Percentiles rank a stretch among this genome's conserved stretches.
These are phyloP conservation scores for Lasioglossum albipes DNA, from an alignment of 1,140 invertebrate species.

Conservation along the genomic window DNA sequence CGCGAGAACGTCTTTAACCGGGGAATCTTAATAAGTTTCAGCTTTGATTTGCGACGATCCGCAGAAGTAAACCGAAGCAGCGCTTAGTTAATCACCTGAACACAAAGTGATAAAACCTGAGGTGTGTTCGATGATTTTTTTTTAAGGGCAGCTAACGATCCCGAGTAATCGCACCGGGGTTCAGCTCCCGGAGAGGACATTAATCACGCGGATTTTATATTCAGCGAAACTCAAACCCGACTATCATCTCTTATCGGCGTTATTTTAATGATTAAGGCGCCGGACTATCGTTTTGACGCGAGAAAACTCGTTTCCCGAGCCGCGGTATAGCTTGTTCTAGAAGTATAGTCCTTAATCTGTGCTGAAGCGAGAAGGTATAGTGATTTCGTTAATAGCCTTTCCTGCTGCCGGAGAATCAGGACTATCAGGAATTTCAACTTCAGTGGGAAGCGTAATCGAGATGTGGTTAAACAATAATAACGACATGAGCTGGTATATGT, in stretches of 20 bases:
- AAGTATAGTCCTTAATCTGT: neutral
- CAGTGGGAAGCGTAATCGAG: too few species aligned
- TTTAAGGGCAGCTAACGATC: constrained; percentile 36
- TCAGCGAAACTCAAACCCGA: neutral
- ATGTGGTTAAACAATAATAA: too few species aligned
- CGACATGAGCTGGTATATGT: too few species aligned
- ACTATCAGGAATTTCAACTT: too few species aligned
- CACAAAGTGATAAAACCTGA: constrained; percentile 13
- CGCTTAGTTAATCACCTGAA: neutral
- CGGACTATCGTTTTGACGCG: too few species aligned
- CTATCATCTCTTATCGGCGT: neutral
- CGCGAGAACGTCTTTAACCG: too few species aligned
- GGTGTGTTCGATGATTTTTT: neutral
- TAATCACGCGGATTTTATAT: constrained; percentile 44
- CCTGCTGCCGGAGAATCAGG: too few species aligned
- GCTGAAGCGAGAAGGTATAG: too few species aligned
- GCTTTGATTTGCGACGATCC: neutral
- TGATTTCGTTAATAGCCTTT: too few species aligned
- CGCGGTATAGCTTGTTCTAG: neutral
- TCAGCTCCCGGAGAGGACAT: constrained; percentile 6
- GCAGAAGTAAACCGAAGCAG: neutral
- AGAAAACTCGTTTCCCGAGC: neutral
- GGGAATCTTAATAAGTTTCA: neutral
- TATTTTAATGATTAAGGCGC: constrained; percentile 30
- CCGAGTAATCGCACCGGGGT: constrained; percentile 31